Percentiles rank a stretch among this genome's conserved stretches.
These are phyloP conservation scores for Podargus strigoides DNA, from an alignment of 2,797 vertebrate species.

Conservation along the genomic window DNA sequence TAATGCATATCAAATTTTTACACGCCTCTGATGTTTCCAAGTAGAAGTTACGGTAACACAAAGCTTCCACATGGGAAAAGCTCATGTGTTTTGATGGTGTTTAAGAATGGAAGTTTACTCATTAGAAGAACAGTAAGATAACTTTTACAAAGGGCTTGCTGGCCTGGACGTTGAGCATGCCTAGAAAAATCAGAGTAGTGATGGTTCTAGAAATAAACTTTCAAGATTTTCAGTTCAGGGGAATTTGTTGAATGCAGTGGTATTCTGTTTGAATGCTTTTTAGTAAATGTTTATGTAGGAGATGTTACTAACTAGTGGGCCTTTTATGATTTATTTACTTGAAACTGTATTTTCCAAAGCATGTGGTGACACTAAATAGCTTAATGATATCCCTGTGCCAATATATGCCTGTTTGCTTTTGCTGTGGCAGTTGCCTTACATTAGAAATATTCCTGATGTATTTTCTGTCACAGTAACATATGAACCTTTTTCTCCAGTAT, in stretches of 20 bases:
- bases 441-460: neutral
- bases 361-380: neutral
- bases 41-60: neutral
- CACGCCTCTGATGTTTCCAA: neutral
- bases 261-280: neutral
- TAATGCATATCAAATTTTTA: rapidly evolving
- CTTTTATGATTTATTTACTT: neutral
- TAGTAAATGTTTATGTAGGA: neutral
- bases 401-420: neutral
- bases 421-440: neutral
- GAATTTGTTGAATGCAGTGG: neutral
- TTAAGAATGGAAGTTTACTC: neutral
- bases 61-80: neutral
- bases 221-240: neutral
- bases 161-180: neutral
- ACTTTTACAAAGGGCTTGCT: neutral
- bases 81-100: neutral
- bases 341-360: neutral
- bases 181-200: neutral
- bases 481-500: neutral
- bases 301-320: neutral
- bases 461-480: neutral
- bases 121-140: neutral
- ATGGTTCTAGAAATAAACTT: neutral
- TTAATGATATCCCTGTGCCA: neutral